These are phyloP conservation scores for Paratilapia polleni DNA, from an alignment of 2,113 vertebrate genomes.

Conservation along the genomic window DNA sequence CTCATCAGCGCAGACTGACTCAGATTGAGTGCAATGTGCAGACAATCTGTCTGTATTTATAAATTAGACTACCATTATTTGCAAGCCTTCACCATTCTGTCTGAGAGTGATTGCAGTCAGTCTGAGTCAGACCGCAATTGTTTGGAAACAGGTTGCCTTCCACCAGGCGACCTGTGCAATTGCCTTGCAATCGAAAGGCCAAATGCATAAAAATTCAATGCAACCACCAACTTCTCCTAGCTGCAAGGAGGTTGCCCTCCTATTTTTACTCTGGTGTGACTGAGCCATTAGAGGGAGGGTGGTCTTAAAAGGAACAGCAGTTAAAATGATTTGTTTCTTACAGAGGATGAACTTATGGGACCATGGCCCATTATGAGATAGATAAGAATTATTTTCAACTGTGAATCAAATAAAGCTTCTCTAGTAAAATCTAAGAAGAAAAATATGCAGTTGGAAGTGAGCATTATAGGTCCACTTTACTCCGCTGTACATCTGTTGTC, in stretches of 20 bases:
- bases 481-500: not conserved
- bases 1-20: no score
- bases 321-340: not conserved
- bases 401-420: not conserved
- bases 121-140: no score
- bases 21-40: no score
- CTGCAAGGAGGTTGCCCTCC: accelerated
- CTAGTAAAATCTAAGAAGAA: not conserved
- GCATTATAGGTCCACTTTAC: constrained; percentile 2
- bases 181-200: no score
- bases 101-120: not conserved
- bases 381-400: not conserved
- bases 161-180: no score
- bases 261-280: not conserved
- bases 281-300: not conserved
- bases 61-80: no score
- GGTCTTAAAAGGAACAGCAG: not conserved
- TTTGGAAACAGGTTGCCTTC: no score
- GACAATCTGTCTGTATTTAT: no score
- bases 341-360: not conserved
- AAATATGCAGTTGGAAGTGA: not conserved
- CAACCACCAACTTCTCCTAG: accelerated
- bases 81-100: no score
- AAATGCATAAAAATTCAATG: not conserved
- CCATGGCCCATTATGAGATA: not conserved